A percentile compares a stretch with the other conserved stretches of the same genome.
Evolutionary conservation across 2,113 vertebrate genomes (phyloP).

Genomic region (Cyanoramphus novaezelandiae): DNA sequence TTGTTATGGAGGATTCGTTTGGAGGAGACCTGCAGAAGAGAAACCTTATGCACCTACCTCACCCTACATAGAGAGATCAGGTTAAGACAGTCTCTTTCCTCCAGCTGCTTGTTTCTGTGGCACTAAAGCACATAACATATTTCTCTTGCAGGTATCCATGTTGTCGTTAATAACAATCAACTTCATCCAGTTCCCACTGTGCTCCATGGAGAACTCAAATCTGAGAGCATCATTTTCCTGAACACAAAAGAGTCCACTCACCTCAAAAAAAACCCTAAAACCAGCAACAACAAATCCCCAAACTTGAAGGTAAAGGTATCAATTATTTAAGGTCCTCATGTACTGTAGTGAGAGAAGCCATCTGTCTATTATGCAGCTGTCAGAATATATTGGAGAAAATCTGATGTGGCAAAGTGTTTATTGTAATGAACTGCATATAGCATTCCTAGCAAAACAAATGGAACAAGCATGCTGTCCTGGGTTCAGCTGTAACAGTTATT

Average conservation of each 20-base stretch:
- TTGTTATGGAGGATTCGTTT: neutral
- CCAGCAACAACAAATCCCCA: neutral
- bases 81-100: neutral
- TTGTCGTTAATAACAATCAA: neutral
- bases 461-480: neutral
- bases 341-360: neutral
- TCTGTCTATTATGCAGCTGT: neutral
- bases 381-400: neutral
- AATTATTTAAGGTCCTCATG: neutral
- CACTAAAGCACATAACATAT: accelerated
- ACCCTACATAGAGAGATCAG: neutral
- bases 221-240: neutral
- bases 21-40: neutral
- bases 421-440: neutral
- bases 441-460: neutral
- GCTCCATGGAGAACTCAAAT: neutral
- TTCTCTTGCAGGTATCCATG: neutral
- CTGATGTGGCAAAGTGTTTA: neutral
- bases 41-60: neutral
- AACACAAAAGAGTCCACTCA: accelerated
- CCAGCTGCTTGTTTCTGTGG: neutral
- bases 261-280: neutral
- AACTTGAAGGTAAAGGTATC: neutral
- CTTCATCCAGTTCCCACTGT: neutral
- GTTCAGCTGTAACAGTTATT: neutral